These are phyloP conservation scores for Mus spicilegus DNA, from an alignment of 2,113 vertebrate genomes.

Conservation along the genomic window DNA sequence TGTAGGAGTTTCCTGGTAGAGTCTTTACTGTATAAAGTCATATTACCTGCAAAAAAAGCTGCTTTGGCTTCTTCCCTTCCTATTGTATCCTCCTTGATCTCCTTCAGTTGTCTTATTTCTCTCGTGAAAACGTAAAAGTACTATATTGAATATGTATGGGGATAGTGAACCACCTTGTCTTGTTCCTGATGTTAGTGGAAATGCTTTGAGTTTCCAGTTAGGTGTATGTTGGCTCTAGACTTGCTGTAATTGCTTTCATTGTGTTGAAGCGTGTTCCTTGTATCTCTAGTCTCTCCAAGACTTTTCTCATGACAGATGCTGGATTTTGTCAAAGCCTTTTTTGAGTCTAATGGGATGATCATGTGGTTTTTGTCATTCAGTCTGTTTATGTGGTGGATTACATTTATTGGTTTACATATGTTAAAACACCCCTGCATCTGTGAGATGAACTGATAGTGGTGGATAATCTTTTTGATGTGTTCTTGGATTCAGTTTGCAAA, in stretches of 20 bases:
- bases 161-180: neutral
- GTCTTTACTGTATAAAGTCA: neutral
- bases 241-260: neutral
- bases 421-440: neutral
- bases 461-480: neutral
- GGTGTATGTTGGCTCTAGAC: neutral
- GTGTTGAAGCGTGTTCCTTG: neutral
- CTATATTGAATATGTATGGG: neutral
- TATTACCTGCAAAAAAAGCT: neutral
- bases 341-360: neutral
- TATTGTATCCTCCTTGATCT: neutral
- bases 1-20: neutral
- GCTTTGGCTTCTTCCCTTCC: neutral
- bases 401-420: conserved; percentile 3
- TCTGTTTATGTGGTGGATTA: neutral
- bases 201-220: neutral
- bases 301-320: neutral
- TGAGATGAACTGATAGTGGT: neutral
- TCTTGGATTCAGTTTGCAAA: neutral
- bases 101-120: neutral
- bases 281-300: neutral
- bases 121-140: neutral
- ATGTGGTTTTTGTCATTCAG: neutral
- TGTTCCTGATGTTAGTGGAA: neutral
- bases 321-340: conserved; percentile 9